Percentiles rank a stretch among this genome's conserved stretches.
Evolutionary conservation across 2,797 vertebrate genomes (phyloP).

Genomic region (Lutjanus campechanus): DNA sequence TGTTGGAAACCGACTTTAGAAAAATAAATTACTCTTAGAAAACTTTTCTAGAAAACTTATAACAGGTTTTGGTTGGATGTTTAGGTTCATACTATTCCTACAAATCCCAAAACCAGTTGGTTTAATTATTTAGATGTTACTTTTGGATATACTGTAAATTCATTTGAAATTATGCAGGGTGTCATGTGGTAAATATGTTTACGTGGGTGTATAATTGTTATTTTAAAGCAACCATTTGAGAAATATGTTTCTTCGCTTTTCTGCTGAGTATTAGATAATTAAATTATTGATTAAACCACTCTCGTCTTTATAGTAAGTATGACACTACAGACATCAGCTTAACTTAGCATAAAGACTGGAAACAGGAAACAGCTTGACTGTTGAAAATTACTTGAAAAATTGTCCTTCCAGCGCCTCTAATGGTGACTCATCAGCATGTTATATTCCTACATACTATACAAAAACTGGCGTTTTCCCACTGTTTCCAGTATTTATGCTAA

Average conservation of each 20-base stretch:
- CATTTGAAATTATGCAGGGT: background rate
- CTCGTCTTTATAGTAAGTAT: background rate
- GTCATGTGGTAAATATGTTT: background rate
- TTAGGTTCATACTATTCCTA: background rate
- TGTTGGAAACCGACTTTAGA: background rate
- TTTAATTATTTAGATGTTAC: background rate
- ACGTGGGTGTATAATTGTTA: background rate
- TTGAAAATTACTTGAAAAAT: background rate
- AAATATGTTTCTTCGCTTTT: background rate
- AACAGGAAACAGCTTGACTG: background rate
- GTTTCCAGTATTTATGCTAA: background rate
- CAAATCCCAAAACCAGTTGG: background rate
- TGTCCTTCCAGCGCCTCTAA: background rate
- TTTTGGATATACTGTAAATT: background rate
- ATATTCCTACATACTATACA: background rate
- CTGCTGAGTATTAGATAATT: background rate
- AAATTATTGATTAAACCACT: background rate
- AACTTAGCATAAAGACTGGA: background rate
- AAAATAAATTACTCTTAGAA: no score
- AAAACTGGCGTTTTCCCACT: background rate
- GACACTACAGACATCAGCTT: background rate
- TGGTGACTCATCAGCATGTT: background rate
- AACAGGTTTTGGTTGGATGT: no score
- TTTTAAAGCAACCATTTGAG: background rate
- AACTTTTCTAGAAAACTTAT: no score